Evolutionary conservation across 2,888 invertebrate genomes (phyloP), one percentile per base, ranked within the genome.

Genomic region (Leucania comma): DNA sequence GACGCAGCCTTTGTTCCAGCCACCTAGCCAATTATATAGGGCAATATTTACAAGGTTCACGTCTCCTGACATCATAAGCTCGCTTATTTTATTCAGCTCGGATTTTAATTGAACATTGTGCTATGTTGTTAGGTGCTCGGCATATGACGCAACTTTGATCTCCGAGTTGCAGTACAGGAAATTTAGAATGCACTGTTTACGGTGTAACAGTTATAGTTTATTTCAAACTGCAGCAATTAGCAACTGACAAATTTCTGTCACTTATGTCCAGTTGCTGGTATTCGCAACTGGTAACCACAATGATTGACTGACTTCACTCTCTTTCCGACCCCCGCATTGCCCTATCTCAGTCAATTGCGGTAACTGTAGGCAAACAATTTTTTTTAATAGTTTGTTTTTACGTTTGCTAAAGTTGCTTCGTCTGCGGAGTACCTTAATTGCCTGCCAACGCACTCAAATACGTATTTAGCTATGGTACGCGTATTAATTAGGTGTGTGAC

Each of bases 91-190:
- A 79, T 80, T 56, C 29, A 63, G 76, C 57, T 61, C 35, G 9
- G 68, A 81, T 78, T 85, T 84, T 85, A 85, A 84, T 84, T 78
- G 83, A 78, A 67, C 60, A 58, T 57, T 60, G 53, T 53, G 53
- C 60, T 26, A 46, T 5, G 57, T 69, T 29, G 57, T 61, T 57
- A 57, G 35, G 35, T n/a, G 14, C 0, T 57, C 14, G 1, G 17
- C 8, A 35, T 35, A 35, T 22, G 35, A 14, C 14, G 22, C 35
- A 8, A 57, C 17, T 35, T 57, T 22, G 14, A 35, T 22, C 1
- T 4, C 12, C 12, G 14, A 22, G 5, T 56, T 53, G 51, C 1
- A 17, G 9, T 26, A 26, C 14, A 32, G 32, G 32, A 3, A 54
- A 29, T 14, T 51, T 14, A 50, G 3, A 38, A 14, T 14, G 14